phyloP scores from a whole-genome alignment of 2,113 vertebrate species.

The Azemiops feae region DNA sequence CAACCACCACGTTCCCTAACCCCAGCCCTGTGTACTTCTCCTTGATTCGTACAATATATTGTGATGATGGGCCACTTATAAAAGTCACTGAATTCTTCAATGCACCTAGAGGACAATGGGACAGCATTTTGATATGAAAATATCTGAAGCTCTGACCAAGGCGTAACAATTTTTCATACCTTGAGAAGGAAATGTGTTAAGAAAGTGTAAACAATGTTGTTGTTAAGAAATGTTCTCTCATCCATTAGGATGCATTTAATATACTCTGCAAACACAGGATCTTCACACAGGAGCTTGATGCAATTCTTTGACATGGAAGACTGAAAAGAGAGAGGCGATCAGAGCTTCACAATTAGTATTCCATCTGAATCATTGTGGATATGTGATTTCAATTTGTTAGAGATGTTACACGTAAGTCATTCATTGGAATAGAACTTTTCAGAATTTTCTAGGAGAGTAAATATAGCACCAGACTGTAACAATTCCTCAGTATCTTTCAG shows the following conservation, averaged over 20 bases:
- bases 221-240: slow-evolving; percentile 94
- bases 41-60: too few species aligned
- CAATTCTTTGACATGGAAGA: slow-evolving; percentile 92
- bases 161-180: slow-evolving; percentile 63
- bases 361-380: not conserved
- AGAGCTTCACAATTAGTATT: slow-evolving; percentile 7
- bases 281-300: slow-evolving; percentile 95
- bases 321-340: slow-evolving; percentile 64
- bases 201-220: slow-evolving; percentile 91
- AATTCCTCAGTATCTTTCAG: not conserved
- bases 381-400: not conserved
- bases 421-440: not conserved
- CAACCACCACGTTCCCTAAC: not conserved
- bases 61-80: not conserved
- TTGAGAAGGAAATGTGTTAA: slow-evolving; percentile 94
- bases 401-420: accelerated
- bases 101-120: not conserved
- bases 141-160: not conserved
- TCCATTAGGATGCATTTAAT: slow-evolving; percentile 99
- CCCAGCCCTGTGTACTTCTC: not conserved
- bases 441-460: not conserved
- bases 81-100: not conserved
- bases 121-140: not conserved
- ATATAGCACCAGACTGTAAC: not conserved
- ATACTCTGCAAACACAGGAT: slow-evolving; percentile 95